Evolutionary conservation across 1,140 invertebrate species (phyloP).

Genomic region (Halotydeus destructor): DNA sequence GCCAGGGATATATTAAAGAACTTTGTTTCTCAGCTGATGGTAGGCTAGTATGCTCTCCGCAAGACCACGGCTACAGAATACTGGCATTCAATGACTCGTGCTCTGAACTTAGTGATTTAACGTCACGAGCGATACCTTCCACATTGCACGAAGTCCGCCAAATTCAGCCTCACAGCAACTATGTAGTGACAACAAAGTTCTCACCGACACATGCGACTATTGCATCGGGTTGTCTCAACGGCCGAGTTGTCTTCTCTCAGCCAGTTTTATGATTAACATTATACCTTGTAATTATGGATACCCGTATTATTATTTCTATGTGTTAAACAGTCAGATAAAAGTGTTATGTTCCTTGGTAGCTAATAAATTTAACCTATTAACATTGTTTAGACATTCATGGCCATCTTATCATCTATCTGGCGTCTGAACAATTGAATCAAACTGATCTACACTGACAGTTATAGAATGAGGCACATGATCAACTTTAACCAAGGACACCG

Average conservation of each 20-base stretch:
- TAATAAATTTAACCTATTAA: too few relatives aligned
- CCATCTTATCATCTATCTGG: too few relatives aligned
- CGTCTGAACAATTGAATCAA: too few relatives aligned
- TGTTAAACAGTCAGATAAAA: too few relatives aligned
- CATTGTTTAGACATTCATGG: too few relatives aligned
- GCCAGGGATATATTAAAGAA: constrained; percentile 55
- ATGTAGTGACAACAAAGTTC: constrained; percentile 77
- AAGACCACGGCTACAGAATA: constrained; percentile 55
- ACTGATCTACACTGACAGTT: too few relatives aligned
- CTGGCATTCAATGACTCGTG: constrained; percentile 54
- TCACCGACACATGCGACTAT: constrained; percentile 59
- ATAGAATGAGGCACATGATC: too few relatives aligned
- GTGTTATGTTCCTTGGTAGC: too few relatives aligned
- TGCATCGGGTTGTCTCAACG: constrained; percentile 66
- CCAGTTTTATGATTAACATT: constrained; percentile 38
- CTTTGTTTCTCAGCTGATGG: constrained; percentile 72
- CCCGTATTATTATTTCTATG: too few relatives aligned
- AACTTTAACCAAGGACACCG: too few relatives aligned
- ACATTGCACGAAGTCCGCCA: constrained; percentile 39
- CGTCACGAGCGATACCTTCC: constrained; percentile 29
- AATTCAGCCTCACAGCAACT: constrained; percentile 49
- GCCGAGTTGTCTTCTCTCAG: constrained; percentile 71
- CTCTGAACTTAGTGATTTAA: constrained; percentile 48
- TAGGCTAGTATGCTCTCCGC: constrained; percentile 66
- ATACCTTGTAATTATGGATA: too few relatives aligned